Base-by-base conservation (phyloP, 2,888 invertebrate genomes). In the Drosophila formosana region DNA sequence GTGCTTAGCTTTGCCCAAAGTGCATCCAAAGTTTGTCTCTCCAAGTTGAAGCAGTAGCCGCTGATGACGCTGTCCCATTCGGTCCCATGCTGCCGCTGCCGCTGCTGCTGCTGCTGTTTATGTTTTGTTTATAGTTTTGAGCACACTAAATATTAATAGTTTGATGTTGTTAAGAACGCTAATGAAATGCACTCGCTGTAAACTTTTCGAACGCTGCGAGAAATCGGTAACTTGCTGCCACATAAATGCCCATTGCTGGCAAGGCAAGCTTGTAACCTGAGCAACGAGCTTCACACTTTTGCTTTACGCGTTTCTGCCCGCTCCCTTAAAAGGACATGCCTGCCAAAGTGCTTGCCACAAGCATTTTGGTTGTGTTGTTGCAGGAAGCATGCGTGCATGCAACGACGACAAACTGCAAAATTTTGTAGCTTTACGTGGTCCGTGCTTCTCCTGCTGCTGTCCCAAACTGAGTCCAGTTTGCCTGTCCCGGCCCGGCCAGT, bases 331-430 rank as follows among this genome's bases (percentile, higher is more conserved):
- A 77, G 75, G 70, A 81, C 67, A 79, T 69, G 79, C 53, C 66
- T 64, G 65, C 34, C 72, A 81, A 79, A 78, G 75, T 87, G 84
- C 80, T 75, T 80, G 75, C 78, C 82, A 66, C 75, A 85, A 85
- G 82, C 75, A 75, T 85, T 78, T 76, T 65, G 66, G 34, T 18
- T 46, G 34, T 28, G 37, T 11, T 39, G 67, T 39, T 71, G 61
- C 53, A 18, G 66, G 66, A 82, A 64, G 78, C 82, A 82, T 82
- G 83, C 83, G 83, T 84, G 83, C 87, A 75, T 84, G 82, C 84
- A 78, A 82, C 72, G 75, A 84, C 82, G 80, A 75, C 80, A 84
- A 83, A 80, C 84, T 87, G 75, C 68, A 70, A 60, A 72, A 75
- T 86, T 80, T 75, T 68, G 63, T 72, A 66, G 80, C 66, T 53